These are phyloP conservation scores for Himalopsyche kuldschensis DNA, from an alignment of 2,888 invertebrate genomes.

Conservation along the genomic window DNA sequence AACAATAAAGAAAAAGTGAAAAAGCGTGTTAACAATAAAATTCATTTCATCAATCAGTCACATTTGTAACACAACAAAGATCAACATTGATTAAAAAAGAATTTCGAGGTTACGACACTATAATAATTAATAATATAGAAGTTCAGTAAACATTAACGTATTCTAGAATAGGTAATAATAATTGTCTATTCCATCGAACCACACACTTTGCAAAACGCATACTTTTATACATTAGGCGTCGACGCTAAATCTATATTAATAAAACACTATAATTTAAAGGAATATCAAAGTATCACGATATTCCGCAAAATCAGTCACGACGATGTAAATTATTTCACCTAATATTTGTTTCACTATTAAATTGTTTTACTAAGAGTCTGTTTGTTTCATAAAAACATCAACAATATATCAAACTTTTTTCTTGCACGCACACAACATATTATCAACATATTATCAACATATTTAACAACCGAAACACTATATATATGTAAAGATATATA, in stretches of 20 bases:
- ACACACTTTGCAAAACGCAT: background rate
- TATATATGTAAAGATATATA: conserved; percentile 3
- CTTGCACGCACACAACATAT: background rate
- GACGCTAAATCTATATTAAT: background rate
- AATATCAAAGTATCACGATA: background rate
- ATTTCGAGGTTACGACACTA: background rate
- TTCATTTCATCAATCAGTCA: background rate
- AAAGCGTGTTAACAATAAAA: too few relatives aligned
- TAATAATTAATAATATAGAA: background rate
- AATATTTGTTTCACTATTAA: conserved; percentile 25
- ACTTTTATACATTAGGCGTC: background rate
- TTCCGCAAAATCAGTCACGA: background rate
- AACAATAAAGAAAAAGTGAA: too few relatives aligned
- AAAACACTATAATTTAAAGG: background rate
- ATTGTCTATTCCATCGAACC: background rate
- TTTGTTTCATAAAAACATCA: conserved; percentile 1
- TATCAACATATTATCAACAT: background rate
- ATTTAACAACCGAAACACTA: conserved; percentile 5
- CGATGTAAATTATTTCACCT: conserved; percentile 4
- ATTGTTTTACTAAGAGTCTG: conserved; percentile 10
- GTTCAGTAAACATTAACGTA: background rate
- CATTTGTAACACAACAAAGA: background rate
- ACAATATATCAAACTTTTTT: conserved; percentile 14
- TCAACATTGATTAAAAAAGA: background rate
- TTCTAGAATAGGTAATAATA: background rate